A percentile compares a stretch with the other conserved stretches of the same genome.
phyloP scores from a whole-genome alignment of 2,888 invertebrate genomes.

The Operophtera brumata region DNA sequence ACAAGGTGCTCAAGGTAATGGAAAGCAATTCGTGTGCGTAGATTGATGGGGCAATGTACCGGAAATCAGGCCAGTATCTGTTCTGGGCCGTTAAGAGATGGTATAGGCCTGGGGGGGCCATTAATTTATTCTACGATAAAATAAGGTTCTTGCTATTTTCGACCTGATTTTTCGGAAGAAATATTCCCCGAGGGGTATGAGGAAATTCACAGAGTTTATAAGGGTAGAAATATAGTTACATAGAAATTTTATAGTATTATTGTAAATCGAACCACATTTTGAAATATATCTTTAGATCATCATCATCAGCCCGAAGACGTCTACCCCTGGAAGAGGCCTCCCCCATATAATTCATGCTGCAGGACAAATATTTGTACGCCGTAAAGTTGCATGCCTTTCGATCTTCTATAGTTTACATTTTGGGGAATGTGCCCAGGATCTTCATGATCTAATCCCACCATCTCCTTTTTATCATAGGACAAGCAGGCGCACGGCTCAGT shows the following conservation, averaged over 20 bases:
- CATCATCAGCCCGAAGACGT: no score
- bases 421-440: no score
- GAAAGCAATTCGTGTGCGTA: constrained; percentile 20
- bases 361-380: no score
- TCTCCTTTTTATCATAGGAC: no score
- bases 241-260: neutral
- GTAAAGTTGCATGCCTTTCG: no score
- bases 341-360: no score
- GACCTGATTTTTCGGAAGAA: constrained; percentile 8
- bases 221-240: neutral
- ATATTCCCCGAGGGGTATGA: neutral
- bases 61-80: constrained; percentile 25
- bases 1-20: constrained; percentile 24
- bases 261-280: no score
- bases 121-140: constrained; percentile 20
- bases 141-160: constrained; percentile 9
- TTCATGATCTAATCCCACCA: no score
- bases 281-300: no score
- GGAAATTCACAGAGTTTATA: neutral
- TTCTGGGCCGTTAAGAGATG: constrained; percentile 12
- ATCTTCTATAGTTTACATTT: no score
- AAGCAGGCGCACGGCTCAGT: no score
- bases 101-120: constrained; percentile 11
- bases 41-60: constrained; percentile 27
- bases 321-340: no score